Percentiles rank a stretch among this genome's conserved stretches.
These are phyloP conservation scores for Hyperoodon ampullatus DNA, from an alignment of 2,113 vertebrate species.

Conservation along the genomic window DNA sequence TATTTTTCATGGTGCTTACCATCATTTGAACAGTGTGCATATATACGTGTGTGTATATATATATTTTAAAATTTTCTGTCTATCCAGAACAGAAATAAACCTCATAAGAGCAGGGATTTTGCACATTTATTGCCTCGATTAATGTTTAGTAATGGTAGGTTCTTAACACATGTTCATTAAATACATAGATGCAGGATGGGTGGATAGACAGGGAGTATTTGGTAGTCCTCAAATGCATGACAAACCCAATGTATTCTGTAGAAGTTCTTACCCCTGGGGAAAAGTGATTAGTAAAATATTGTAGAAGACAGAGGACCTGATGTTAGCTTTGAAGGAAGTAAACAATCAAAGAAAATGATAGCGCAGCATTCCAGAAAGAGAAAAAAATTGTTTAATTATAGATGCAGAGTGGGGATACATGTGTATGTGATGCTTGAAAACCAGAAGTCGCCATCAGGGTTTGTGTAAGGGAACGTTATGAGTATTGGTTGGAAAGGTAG, in stretches of 20 bases:
- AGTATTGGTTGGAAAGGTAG: background rate
- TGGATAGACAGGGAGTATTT: background rate
- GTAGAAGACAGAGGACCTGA: background rate
- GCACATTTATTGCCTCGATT: background rate
- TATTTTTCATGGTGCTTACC: background rate
- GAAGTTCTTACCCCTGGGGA: background rate
- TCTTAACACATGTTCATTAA: background rate
- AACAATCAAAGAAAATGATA: background rate
- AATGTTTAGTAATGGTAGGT: background rate
- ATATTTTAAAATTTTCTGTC: background rate
- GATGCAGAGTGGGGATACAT: background rate
- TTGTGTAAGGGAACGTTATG: background rate
- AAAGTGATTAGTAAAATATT: background rate
- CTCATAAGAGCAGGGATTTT: background rate
- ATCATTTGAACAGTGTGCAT: background rate
- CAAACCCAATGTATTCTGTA: background rate
- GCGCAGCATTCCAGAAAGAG: background rate
- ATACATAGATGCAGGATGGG: background rate
- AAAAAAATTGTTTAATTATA: background rate
- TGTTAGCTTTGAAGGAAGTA: background rate
- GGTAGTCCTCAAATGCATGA: background rate
- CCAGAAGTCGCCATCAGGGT: background rate
- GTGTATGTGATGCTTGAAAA: background rate
- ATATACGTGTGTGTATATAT: background rate
- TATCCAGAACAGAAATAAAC: conserved; percentile 21